phyloP scores from a whole-genome alignment of 2,888 invertebrate genomes.

The Gymnocheta viridis region DNA sequence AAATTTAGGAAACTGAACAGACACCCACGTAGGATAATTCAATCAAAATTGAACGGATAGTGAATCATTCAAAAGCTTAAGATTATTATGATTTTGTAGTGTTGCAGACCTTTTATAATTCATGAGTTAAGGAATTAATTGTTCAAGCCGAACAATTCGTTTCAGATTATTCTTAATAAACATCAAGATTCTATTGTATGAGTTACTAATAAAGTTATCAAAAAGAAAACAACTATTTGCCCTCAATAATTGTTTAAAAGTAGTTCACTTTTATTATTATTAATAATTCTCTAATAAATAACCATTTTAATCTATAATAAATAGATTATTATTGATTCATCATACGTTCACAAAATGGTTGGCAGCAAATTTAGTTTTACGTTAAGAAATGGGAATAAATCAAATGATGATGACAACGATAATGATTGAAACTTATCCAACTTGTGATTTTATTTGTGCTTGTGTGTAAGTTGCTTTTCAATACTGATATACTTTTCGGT shows the following conservation, averaged over 20 bases:
- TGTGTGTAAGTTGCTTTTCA: neutral
- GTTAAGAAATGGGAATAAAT: neutral
- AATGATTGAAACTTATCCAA: constrained; percentile 46
- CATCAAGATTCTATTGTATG: too few species aligned
- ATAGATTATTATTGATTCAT: constrained; percentile 1
- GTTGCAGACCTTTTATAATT: too few species aligned
- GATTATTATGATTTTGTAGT: too few species aligned
- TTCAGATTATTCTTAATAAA: too few species aligned
- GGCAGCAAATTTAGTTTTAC: constrained; percentile 26
- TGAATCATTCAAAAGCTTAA: too few species aligned
- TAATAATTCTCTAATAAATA: neutral
- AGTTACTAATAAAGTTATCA: too few species aligned
- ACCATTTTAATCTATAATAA: neutral
- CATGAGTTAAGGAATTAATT: too few species aligned
- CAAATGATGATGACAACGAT: neutral
- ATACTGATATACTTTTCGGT: neutral
- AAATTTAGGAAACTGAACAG: too few species aligned
- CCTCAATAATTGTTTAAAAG: neutral
- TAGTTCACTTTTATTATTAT: neutral
- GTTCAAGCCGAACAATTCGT: too few species aligned
- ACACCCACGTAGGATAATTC: too few species aligned
- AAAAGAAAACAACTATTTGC: neutral
- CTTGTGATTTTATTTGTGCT: constrained; percentile 21
- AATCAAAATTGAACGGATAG: too few species aligned
- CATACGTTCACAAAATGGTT: neutral